Evolutionary conservation across 2,888 invertebrate species (phyloP).

Genomic region (Heteromyza rotundicornis): DNA sequence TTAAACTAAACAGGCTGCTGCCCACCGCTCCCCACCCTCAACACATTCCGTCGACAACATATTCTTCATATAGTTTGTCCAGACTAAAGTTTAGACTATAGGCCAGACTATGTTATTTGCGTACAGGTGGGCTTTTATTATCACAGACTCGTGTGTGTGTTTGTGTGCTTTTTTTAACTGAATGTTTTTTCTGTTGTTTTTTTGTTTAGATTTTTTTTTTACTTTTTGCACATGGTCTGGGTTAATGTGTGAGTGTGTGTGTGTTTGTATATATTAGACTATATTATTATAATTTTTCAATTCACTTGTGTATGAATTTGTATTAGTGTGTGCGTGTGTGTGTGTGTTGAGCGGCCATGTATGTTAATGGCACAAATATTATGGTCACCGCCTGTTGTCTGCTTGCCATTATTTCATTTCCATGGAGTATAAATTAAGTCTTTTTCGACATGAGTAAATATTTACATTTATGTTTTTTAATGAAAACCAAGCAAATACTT

Average conservation of each 20-base stretch:
- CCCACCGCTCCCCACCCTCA: not conserved
- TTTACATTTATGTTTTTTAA: too few relatives aligned
- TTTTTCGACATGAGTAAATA: too few relatives aligned
- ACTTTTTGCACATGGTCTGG: not conserved
- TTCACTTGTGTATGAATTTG: not conserved
- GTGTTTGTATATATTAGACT: slow-evolving; percentile 41
- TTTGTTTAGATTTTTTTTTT: not conserved
- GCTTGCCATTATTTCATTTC: slow-evolving; percentile 19
- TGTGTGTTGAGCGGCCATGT: slow-evolving; percentile 9
- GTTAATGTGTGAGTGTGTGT: slow-evolving; percentile 24
- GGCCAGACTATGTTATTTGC: slow-evolving; percentile 21
- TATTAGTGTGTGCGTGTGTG: not conserved
- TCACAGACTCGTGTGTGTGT: slow-evolving; percentile 11
- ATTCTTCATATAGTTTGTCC: too few relatives aligned
- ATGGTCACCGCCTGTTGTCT: slow-evolving; percentile 14
- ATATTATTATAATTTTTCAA: not conserved
- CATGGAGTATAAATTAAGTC: not conserved
- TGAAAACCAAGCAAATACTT: too few relatives aligned
- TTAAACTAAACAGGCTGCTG: too few relatives aligned
- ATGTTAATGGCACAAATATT: slow-evolving; percentile 22
- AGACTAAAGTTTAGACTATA: not conserved
- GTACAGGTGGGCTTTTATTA: slow-evolving; percentile 27
- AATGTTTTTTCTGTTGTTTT: slow-evolving; percentile 7
- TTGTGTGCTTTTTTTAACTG: too few relatives aligned
- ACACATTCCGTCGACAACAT: too few relatives aligned